Percentiles rank a stretch among this genome's conserved stretches.
Evolutionary conservation across 2,113 vertebrate species (phyloP).

Genomic region (Setophaga kirtlandii): DNA sequence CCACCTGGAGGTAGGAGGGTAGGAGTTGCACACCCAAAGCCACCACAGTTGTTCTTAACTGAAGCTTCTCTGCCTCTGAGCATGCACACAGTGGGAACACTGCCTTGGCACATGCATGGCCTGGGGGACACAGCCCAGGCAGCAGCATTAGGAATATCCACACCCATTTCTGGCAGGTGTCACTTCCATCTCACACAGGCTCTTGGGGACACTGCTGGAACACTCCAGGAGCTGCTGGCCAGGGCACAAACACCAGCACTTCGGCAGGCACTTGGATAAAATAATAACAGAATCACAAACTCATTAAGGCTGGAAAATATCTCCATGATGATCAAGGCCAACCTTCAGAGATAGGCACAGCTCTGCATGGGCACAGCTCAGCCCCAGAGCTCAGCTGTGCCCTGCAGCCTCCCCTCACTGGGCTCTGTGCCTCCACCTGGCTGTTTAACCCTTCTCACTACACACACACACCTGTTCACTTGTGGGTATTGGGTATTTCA

Average conservation of each 20-base stretch:
- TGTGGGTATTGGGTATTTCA: rapidly evolving
- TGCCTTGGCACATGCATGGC: background rate
- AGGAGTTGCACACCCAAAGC: background rate
- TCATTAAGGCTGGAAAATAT: background rate
- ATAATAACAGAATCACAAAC: background rate
- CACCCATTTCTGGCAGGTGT: background rate
- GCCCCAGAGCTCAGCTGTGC: background rate
- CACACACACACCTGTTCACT: rapidly evolving
- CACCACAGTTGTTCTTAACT: background rate
- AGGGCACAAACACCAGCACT: background rate
- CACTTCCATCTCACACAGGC: background rate
- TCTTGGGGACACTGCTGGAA: background rate
- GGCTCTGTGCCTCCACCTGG: background rate
- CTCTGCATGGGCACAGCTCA: background rate
- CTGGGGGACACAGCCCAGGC: background rate
- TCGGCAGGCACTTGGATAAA: background rate
- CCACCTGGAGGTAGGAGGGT: slow-evolving; percentile 87
- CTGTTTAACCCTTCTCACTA: background rate
- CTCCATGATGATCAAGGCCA: background rate
- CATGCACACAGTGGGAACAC: rapidly evolving
- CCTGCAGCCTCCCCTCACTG: background rate
- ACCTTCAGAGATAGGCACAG: background rate
- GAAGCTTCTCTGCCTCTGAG: background rate
- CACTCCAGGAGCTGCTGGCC: background rate
- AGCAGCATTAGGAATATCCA: rapidly evolving